Evolutionary conservation across 2,113 vertebrate species (phyloP), one percentile per base, ranked within the genome.

Genomic region (Lepisosteus osseus): DNA sequence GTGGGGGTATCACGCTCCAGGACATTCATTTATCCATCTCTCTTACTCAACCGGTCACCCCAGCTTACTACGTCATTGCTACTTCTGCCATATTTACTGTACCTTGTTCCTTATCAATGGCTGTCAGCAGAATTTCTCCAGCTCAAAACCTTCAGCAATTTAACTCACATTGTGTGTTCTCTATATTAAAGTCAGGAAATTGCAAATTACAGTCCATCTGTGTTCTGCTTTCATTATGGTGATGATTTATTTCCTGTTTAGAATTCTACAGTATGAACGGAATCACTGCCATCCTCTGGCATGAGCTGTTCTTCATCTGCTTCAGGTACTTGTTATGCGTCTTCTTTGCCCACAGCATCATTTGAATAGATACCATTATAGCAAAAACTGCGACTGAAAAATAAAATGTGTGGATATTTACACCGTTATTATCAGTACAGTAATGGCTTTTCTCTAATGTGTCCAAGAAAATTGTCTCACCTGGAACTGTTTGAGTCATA

Each of bases 401-500:
- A 40, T 17, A 64, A 51, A 5, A 51, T 6, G 9, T 51, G 47
- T 2, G 1, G 5, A 6, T 9, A 51, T 51, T 51, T 6, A 51
- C 9, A 51, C 9, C 9, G 47, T 51, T 51, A 51, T 51, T 1
- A 51, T 51, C 9, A 51, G 9, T 51, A 51, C 9, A 51, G 9
- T 51, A 51, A 51, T 51, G 9, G 5, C 47, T 29, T 29, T 29
- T 29, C 29, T 29, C 29, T 29, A 51, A 5, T 51, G 47, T 51
- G 47, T 51, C 47, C 47, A 51, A 51, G 5, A 51, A 1, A 14
- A 6, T 9, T 41, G 9, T 47, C 74, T 59, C 63, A 73, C 68
- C 71, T 12, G 67, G 68, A 40, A 70, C 64, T 8, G 74, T 67
- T 43, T 78, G 70, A 12, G 77, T 72, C 77, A 75, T 70, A 51